Percentiles rank a stretch among this genome's conserved stretches.
These are phyloP conservation scores for Orthosia gracilis DNA, from an alignment of 2,888 invertebrate species.

Conservation along the genomic window DNA sequence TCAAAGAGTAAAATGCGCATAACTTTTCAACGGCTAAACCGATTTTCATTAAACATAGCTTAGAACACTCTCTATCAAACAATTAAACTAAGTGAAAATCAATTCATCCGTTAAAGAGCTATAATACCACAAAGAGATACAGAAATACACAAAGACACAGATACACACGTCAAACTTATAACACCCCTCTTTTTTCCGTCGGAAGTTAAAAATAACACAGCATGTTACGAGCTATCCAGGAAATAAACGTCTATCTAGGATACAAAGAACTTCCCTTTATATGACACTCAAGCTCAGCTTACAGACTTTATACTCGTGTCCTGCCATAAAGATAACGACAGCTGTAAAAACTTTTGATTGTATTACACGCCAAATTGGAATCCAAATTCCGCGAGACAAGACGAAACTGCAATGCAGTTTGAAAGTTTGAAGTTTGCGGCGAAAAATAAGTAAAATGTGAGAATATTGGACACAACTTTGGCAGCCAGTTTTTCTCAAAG, in stretches of 20 bases:
- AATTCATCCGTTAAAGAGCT: too few species aligned
- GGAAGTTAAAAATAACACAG: conserved; percentile 22
- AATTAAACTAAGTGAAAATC: too few species aligned
- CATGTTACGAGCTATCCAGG: conserved; percentile 30
- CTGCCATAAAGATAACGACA: conserved; percentile 48
- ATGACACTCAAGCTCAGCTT: conserved; percentile 35
- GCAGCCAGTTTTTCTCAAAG: neutral
- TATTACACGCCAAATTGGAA: conserved; percentile 42
- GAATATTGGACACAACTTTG: conserved; percentile 9
- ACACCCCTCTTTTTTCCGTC: too few species aligned
- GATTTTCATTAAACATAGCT: too few species aligned
- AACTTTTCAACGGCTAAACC: too few species aligned
- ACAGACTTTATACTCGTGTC: conserved; percentile 36
- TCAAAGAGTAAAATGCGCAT: too few species aligned
- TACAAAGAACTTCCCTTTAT: conserved; percentile 48
- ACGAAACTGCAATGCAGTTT: conserved; percentile 41
- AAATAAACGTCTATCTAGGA: conserved; percentile 42
- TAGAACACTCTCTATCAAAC: too few species aligned
- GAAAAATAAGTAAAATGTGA: conserved; percentile 17
- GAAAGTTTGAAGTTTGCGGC: conserved; percentile 16
- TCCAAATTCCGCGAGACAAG: conserved; percentile 35
- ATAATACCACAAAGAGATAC: too few species aligned
- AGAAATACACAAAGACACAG: too few species aligned
- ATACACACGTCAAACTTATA: too few species aligned
- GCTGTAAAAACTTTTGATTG: conserved; percentile 51